phyloP scores from a whole-genome alignment of 2,113 vertebrate genomes.

The Lichenostomus cassidix region DNA sequence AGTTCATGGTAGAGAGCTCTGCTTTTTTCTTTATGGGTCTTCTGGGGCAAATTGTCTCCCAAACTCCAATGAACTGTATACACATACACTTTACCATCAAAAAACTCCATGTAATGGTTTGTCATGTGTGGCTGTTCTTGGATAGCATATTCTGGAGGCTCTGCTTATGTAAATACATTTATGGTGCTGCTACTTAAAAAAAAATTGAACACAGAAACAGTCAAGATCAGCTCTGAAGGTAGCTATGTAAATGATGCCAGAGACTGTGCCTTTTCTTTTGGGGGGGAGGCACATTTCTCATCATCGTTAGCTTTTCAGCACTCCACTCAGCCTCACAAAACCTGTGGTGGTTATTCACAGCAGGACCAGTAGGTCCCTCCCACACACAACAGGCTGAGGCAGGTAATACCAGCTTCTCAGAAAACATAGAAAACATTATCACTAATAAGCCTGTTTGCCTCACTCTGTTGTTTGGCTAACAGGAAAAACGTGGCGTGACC shows the following conservation, averaged over 20 bases:
- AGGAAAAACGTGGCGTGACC: background rate
- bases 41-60: background rate
- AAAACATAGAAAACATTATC: background rate
- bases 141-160: background rate
- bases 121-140: background rate
- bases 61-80: background rate
- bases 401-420: background rate
- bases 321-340: background rate
- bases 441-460: background rate
- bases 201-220: background rate
- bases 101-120: background rate
- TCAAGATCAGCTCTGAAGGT: background rate
- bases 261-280: background rate
- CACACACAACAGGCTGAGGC: background rate
- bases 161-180: background rate
- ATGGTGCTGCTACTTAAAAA: background rate
- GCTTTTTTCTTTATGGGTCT: background rate
- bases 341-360: background rate
- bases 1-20: background rate
- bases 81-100: background rate
- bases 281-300: background rate
- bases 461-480: background rate
- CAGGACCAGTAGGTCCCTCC: slow-evolving; percentile 20
- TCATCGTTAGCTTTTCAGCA: background rate
- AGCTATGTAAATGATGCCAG: background rate